phyloP scores from a whole-genome alignment of 2,888 invertebrate genomes.

The Agrochola macilenta region DNA sequence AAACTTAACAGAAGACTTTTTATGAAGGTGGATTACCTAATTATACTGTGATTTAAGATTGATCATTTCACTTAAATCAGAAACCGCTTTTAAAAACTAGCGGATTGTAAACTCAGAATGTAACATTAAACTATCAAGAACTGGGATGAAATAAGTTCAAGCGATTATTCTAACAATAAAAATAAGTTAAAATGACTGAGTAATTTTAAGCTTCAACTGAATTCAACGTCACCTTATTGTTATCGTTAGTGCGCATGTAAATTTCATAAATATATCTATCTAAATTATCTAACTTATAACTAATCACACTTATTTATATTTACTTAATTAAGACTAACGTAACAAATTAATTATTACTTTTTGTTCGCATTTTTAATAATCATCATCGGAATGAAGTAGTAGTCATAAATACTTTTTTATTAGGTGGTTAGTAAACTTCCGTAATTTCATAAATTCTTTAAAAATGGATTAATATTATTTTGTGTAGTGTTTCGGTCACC shows the following conservation, averaged over 20 bases:
- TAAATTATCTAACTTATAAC: conserved; percentile 2
- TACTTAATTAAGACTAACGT: conserved; percentile 5
- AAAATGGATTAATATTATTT: background rate
- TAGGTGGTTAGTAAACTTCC: conserved; percentile 7
- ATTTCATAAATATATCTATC: background rate
- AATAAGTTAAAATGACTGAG: conserved; percentile 2
- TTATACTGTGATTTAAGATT: conserved; percentile 27
- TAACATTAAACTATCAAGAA: conserved; percentile 12
- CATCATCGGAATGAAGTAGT: conserved; percentile 33
- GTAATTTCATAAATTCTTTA: conserved; percentile 7
- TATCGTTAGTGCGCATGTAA: background rate
- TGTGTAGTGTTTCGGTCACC: too few relatives aligned
- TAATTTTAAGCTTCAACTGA: conserved; percentile 4
- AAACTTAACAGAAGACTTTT: conserved; percentile 38
- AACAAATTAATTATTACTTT: conserved; percentile 7
- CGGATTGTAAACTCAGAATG: conserved; percentile 19
- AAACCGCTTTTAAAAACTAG: conserved; percentile 11
- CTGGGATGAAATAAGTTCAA: conserved; percentile 20
- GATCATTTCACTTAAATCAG: conserved; percentile 11
- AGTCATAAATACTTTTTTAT: background rate
- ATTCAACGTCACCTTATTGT: conserved; percentile 16
- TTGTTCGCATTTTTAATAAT: conserved; percentile 23
- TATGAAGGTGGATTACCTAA: conserved; percentile 25
- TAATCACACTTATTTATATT: conserved; percentile 31
- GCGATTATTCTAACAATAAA: conserved; percentile 3